phyloP scores from a whole-genome alignment of 2,113 vertebrate genomes.

The Sula dactylatra region DNA sequence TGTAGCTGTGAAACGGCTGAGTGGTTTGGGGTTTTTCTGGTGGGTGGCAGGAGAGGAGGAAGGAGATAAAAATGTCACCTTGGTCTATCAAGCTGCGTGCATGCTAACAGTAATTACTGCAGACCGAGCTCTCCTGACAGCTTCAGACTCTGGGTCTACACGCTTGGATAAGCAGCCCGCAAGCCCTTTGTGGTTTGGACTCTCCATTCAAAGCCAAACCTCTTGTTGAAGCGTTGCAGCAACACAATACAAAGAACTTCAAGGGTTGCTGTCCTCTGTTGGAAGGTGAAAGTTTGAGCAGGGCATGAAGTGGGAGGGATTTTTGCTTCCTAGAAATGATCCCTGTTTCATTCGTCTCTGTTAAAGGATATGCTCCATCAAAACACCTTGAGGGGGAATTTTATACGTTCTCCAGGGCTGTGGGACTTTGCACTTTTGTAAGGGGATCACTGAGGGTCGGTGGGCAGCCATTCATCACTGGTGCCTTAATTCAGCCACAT shows the following conservation, averaged over 20 bases:
- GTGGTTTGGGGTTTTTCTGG: neutral
- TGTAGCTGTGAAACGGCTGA: neutral
- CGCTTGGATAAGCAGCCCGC: fast-evolving
- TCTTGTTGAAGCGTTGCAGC: neutral
- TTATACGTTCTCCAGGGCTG: fast-evolving
- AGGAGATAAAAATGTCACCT: neutral
- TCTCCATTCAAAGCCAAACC: neutral
- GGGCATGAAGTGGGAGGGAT: neutral
- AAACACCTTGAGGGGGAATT: neutral
- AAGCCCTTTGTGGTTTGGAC: neutral
- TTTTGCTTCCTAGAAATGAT: neutral
- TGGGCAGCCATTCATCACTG: fast-evolving
- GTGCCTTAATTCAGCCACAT: neutral
- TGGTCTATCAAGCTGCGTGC: neutral
- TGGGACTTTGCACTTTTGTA: neutral
- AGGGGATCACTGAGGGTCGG: neutral
- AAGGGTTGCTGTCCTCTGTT: fast-evolving
- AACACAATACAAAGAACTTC: fast-evolving
- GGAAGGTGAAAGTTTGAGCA: neutral
- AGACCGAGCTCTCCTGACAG: neutral
- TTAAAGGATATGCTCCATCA: neutral
- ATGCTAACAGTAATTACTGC: neutral
- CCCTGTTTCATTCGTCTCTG: neutral
- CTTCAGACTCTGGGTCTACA: neutral
- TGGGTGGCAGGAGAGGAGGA: neutral